Evolutionary conservation across 2,113 vertebrate species (phyloP).

Genomic region (Tragelaphus scriptus): DNA sequence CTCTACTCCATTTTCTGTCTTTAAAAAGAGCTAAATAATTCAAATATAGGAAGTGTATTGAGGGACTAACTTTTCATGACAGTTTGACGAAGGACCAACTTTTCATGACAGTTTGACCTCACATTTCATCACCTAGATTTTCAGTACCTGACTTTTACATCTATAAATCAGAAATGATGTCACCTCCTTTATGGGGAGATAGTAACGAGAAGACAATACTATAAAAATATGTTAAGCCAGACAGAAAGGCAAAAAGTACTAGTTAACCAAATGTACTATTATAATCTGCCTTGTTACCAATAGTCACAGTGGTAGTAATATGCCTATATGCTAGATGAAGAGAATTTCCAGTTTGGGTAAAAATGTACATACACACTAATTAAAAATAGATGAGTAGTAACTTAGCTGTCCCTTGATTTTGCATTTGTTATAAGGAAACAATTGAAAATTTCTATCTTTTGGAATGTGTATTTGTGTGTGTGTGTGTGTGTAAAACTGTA

Average conservation of each 20-base stretch:
- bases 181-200: background rate
- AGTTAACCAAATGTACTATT: constrained; percentile 8
- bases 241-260: background rate
- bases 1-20: background rate
- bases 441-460: constrained; percentile 25
- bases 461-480: background rate
- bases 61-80: background rate
- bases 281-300: background rate
- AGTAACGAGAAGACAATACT: background rate
- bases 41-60: background rate
- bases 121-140: background rate
- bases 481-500: background rate
- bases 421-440: background rate
- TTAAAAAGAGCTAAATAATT: constrained; percentile 30
- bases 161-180: background rate
- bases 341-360: constrained; percentile 12
- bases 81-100: background rate
- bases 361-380: background rate
- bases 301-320: background rate
- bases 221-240: background rate
- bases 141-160: background rate
- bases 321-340: background rate
- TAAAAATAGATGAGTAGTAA: background rate
- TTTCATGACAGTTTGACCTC: background rate
- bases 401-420: constrained; percentile 11